phyloP scores from a whole-genome alignment of 2,797 vertebrate genomes.

The Dendrocincla fuliginosa region DNA sequence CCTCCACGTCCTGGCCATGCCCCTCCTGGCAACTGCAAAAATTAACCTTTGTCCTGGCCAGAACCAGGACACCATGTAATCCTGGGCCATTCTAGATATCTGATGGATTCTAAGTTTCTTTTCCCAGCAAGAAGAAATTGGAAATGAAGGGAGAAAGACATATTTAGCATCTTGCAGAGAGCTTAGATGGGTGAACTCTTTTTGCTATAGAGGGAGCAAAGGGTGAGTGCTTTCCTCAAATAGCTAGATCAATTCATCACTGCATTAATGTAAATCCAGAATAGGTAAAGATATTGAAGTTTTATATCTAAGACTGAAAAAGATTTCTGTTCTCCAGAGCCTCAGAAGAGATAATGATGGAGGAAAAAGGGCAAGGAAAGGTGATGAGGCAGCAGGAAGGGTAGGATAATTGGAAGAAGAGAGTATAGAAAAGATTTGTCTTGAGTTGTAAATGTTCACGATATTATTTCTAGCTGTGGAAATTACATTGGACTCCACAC shows the following conservation, averaged over 20 bases:
- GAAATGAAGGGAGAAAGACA: not conserved
- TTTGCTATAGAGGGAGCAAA: not conserved
- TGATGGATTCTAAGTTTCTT: not conserved
- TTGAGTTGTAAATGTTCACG: slow-evolving; percentile 1
- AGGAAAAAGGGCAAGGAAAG: not conserved
- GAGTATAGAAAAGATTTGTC: not conserved
- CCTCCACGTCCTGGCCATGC: not conserved
- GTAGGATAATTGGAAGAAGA: slow-evolving; percentile 31
- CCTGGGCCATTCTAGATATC: not conserved
- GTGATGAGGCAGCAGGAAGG: not conserved
- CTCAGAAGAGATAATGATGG: not conserved
- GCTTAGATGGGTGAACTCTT: not conserved
- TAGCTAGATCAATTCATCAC: not conserved
- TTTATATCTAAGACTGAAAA: not conserved
- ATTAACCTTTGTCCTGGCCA: not conserved
- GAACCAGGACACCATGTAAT: not conserved
- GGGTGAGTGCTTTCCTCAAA: not conserved
- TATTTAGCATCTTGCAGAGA: not conserved
- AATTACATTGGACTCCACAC: not conserved
- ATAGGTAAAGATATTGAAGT: not conserved
- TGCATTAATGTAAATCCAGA: not conserved
- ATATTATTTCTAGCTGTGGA: slow-evolving; percentile 23
- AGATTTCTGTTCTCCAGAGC: not conserved
- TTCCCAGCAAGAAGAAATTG: not conserved
- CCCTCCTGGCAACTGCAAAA: not conserved